Evolutionary conservation across 2,113 vertebrate species (phyloP).

Genomic region (Bothrops jararaca): DNA sequence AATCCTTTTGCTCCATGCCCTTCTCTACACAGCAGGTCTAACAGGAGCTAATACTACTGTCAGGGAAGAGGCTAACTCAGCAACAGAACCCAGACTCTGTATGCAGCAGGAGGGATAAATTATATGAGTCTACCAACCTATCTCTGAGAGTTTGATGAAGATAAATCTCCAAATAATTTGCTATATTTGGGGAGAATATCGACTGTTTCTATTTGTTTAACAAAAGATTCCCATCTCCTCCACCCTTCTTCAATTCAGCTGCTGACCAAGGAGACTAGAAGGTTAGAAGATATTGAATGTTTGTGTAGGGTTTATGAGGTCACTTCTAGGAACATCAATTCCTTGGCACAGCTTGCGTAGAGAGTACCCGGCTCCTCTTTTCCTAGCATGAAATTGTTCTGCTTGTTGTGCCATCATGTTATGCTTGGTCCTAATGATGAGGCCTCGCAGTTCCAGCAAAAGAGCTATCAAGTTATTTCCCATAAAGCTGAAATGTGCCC

Average conservation of each 20-base stretch:
- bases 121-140: background rate
- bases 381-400: background rate
- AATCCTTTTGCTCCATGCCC: background rate
- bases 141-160: background rate
- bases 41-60: background rate
- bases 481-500: background rate
- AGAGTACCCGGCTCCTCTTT: background rate
- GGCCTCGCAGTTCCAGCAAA: background rate
- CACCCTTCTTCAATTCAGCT: background rate
- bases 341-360: background rate
- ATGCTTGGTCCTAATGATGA: background rate
- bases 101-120: background rate
- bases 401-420: background rate
- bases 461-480: background rate
- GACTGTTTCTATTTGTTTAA: background rate
- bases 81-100: background rate
- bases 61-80: background rate
- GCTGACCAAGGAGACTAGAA: background rate
- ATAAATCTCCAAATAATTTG: background rate
- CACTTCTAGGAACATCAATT: background rate
- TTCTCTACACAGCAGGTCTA: background rate
- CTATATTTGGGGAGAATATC: background rate
- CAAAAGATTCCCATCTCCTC: background rate
- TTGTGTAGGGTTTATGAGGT: background rate
- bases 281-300: background rate